Base-by-base conservation (phyloP, 2,113 vertebrate species). In the Embiotoca jacksoni region DNA sequence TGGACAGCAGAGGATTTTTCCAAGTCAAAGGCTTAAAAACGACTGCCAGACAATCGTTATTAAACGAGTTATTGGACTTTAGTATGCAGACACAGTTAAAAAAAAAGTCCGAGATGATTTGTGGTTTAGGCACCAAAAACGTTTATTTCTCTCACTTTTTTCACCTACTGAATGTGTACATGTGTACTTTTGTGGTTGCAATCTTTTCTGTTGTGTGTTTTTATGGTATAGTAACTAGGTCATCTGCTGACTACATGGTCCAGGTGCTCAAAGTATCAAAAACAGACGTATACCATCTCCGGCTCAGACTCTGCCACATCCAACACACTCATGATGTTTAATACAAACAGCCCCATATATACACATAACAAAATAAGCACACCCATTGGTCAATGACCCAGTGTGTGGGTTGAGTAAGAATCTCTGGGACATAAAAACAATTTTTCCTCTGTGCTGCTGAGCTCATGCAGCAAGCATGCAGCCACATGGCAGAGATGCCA, bases 361-460 rank as follows among this genome's bases (percentile, higher is more conserved):
- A 60, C 64, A 72, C 64, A 79, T 69, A 80, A 83, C 69, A 91
- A 84, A 23, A 88, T 67, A 69, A 68, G 68, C 65, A 74, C 75
- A 70, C 79, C 71, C 82, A 75, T 54, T 61, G 75, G 53, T 87
- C 81, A 86, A 32, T 75, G 85, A 80, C 76, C 75, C 46, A 37
- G 74, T 32, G 67, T 75, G 85, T 87, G 92, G 92, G 92, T 82
- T 68, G 62, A 78, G 71, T 54, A 85, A 71, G 91, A 93, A 93
- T 93, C 81, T 92, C 63, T 85, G 83, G 89, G 86, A 95, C 85
- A 89, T 88, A 85, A 89, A 90, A 91, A 90, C 89, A 90, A 93
- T 90, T 93, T 92, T 80, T 89, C 85, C 87, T 86, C 87, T 91
- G 89, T 93, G 81, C 88, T 73, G 81, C 84, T 90, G 89, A 92